phyloP scores from a whole-genome alignment of 2,113 vertebrate species.

The Pholis gunnellus region DNA sequence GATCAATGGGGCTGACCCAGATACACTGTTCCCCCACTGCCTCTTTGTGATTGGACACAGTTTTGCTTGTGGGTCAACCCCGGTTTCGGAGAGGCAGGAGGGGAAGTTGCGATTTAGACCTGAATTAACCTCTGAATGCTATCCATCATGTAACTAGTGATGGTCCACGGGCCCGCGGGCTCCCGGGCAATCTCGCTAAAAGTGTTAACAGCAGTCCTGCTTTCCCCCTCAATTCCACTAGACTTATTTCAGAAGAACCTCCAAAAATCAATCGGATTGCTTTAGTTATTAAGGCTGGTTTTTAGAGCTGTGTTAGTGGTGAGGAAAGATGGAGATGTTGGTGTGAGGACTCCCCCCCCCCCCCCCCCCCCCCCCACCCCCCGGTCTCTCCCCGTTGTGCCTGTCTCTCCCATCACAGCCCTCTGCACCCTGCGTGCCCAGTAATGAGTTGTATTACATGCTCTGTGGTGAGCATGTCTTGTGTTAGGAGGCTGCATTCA shows the following conservation, averaged over 20 bases:
- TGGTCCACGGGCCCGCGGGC: neutral
- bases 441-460: constrained; percentile 83
- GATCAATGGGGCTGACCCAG: constrained; percentile 77
- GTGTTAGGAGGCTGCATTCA: constrained; percentile 73
- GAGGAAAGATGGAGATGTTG: constrained; percentile 74
- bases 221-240: constrained; percentile 23
- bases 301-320: constrained; percentile 54
- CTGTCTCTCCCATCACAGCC: constrained; percentile 72
- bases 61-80: constrained; percentile 63
- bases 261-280: constrained; percentile 59
- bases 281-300: constrained; percentile 71
- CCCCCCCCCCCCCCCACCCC: constrained; percentile 11
- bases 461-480: constrained; percentile 78
- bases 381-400: constrained; percentile 48
- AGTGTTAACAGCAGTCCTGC: constrained; percentile 46
- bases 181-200: constrained; percentile 3
- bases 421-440: constrained; percentile 64
- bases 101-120: constrained; percentile 20
- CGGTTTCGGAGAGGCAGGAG: constrained; percentile 29
- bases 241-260: constrained; percentile 32
- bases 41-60: constrained; percentile 64
- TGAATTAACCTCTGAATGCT: constrained; percentile 36
- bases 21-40: constrained; percentile 53
- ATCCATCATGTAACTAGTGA: neutral
- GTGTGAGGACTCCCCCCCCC: constrained; percentile 7